Percentiles rank a stretch among this genome's conserved stretches.
These are phyloP conservation scores for Rotaria magnacalcarata DNA, from an alignment of 2,888 invertebrate species.

Conservation along the genomic window DNA sequence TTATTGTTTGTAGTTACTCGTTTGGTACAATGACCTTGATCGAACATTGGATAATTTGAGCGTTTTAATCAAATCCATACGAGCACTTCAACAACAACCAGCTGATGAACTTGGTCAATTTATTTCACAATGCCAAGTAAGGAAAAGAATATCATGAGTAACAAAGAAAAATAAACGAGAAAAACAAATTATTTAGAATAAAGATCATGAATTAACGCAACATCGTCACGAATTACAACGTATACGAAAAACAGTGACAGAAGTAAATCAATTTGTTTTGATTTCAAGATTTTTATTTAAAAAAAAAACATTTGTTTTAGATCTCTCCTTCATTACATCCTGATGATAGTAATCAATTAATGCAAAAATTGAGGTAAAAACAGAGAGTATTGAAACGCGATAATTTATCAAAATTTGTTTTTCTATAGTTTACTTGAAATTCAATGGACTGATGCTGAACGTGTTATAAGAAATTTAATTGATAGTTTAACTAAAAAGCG, in stretches of 20 bases:
- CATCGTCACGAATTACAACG: conserved; percentile 28
- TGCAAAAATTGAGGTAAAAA: conserved; percentile 15
- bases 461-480: neutral
- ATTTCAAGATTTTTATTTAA: neutral
- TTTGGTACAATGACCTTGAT: conserved; percentile 29
- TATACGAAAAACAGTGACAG: neutral
- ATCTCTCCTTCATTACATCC: neutral
- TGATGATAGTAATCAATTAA: conserved; percentile 1
- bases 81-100: neutral
- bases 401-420: neutral
- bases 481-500: neutral
- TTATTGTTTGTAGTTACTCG: neutral
- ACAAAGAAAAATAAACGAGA: neutral
- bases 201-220: conserved; percentile 14
- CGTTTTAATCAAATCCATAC: neutral
- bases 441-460: conserved; percentile 35
- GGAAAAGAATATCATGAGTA: neutral
- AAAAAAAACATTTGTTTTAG: neutral
- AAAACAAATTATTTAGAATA: neutral
- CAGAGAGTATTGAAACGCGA: neutral
- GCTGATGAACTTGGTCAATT: neutral
- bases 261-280: neutral
- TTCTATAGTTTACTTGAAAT: neutral
- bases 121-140: conserved; percentile 25
- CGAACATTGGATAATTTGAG: conserved; percentile 1